Percentiles rank a stretch among this genome's conserved stretches.
Conservation (phyloP, 1,140 invertebrate species). For the Eumaeus atala region DNA sequence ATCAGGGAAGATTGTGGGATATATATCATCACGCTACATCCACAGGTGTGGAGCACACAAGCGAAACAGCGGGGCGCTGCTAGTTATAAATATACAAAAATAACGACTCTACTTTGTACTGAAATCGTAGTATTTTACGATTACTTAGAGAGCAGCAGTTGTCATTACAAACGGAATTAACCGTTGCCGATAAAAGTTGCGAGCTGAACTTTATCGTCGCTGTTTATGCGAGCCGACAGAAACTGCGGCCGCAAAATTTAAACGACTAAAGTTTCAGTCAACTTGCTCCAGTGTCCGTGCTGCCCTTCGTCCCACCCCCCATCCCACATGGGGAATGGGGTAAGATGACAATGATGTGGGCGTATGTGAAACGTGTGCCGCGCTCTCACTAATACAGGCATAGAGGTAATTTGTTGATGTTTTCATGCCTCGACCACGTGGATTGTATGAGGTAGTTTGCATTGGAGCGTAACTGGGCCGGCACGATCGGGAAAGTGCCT, state of each 20-base stretch:
- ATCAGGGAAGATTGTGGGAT: no score
- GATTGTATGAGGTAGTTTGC: background rate
- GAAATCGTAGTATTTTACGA: no score
- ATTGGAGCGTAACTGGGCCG: no score
- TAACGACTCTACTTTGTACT: no score
- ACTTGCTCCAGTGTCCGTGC: conserved; percentile 47
- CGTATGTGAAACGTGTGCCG: conserved; percentile 38
- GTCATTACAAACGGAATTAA: conserved; percentile 43
- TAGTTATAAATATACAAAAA: no score
- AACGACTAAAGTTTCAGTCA: conserved; percentile 62
- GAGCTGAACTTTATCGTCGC: conserved; percentile 35
- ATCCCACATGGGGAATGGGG: conserved; percentile 19
- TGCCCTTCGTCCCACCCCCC: no score
- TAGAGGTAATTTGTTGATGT: conserved; percentile 4
- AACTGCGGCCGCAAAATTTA: conserved; percentile 62
- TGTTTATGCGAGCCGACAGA: conserved; percentile 44
- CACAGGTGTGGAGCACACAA: no score
- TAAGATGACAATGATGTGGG: conserved; percentile 46
- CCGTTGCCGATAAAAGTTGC: conserved; percentile 45
- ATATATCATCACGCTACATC: no score
- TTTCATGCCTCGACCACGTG: no score
- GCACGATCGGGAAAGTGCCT: no score
- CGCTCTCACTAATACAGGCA: no score
- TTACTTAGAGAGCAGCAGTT: background rate
- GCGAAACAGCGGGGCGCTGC: no score